Percentiles rank a stretch among this genome's conserved stretches.
These are phyloP conservation scores for Callaeas wilsoni DNA, from an alignment of 2,113 vertebrate genomes.

Conservation along the genomic window DNA sequence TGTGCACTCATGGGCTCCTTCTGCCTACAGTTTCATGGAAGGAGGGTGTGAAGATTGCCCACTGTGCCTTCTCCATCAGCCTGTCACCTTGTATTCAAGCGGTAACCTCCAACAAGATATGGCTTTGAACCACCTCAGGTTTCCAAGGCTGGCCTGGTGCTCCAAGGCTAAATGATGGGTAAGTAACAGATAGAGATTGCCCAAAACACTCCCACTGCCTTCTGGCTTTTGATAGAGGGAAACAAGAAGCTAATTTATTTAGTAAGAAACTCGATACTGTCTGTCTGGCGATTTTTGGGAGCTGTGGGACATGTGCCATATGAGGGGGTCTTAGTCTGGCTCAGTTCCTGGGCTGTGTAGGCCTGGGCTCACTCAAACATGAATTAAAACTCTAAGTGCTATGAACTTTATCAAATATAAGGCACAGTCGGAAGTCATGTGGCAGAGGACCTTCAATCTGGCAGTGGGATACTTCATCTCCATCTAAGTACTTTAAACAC, in stretches of 20 bases:
- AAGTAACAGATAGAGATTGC: background rate
- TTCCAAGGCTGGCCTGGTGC: background rate
- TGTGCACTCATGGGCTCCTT: background rate
- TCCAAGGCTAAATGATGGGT: background rate
- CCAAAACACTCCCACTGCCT: background rate
- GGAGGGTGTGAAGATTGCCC: background rate
- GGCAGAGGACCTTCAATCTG: background rate
- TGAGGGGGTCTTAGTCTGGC: background rate
- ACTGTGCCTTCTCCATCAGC: background rate
- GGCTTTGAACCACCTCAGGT: background rate
- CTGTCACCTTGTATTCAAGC: background rate
- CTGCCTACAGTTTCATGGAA: background rate
- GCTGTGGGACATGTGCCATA: background rate
- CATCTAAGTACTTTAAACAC: background rate
- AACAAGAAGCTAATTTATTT: background rate
- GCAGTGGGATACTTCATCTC: background rate
- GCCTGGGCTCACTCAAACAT: background rate
- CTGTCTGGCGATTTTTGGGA: background rate
- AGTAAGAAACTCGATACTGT: background rate
- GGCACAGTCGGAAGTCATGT: background rate
- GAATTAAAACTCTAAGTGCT: background rate
- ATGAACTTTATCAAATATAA: background rate
- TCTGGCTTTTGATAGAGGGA: background rate
- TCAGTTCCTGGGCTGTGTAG: background rate
- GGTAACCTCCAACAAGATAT: background rate